Evolutionary conservation across 92 coral and sea anemone genomes (phyloP).

Genomic region (Zoanthus sociatus): DNA sequence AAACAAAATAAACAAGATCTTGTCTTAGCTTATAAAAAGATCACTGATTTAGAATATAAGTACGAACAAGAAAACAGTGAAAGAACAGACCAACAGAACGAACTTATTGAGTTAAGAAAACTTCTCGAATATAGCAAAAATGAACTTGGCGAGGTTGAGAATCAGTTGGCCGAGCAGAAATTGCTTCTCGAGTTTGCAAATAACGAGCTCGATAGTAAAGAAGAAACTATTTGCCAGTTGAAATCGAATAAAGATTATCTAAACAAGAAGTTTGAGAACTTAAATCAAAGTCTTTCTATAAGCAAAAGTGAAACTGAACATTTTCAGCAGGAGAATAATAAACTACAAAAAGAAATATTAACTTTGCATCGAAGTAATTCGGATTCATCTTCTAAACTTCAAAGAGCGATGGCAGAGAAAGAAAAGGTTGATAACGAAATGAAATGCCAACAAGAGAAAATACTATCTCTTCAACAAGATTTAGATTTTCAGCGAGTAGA

Average conservation of each 20-base stretch:
- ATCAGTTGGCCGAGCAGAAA: constrained; percentile 69
- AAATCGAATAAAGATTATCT: constrained; percentile 74
- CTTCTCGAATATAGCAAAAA: constrained; percentile 39
- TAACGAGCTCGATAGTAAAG: constrained; percentile 77
- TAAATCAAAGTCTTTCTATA: constrained; percentile 70
- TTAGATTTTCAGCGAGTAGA: constrained; percentile 67
- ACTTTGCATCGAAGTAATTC: constrained; percentile 70
- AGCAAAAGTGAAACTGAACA: constrained; percentile 80
- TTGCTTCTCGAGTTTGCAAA: constrained; percentile 71
- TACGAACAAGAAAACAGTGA: constrained; percentile 79
- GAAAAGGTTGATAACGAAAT: constrained; percentile 72
- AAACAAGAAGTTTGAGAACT: constrained; percentile 78
- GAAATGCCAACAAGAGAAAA: constrained; percentile 59
- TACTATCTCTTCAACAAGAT: constrained; percentile 61
- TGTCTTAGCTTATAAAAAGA: constrained; percentile 55
- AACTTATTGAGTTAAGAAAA: constrained; percentile 30
- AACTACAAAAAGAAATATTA: constrained; percentile 76
- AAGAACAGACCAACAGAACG: constrained; percentile 48
- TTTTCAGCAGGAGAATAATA: constrained; percentile 65
- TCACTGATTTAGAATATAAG: constrained; percentile 75
- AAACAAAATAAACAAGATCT: constrained; percentile 75
- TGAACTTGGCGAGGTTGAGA: constrained; percentile 57
- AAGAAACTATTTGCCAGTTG: constrained; percentile 75
- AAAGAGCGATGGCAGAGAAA: constrained; percentile 59
- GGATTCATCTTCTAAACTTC: constrained; percentile 77